These are phyloP conservation scores for Drosophila greeni DNA, from an alignment of 2,888 invertebrate species.

Conservation along the genomic window DNA sequence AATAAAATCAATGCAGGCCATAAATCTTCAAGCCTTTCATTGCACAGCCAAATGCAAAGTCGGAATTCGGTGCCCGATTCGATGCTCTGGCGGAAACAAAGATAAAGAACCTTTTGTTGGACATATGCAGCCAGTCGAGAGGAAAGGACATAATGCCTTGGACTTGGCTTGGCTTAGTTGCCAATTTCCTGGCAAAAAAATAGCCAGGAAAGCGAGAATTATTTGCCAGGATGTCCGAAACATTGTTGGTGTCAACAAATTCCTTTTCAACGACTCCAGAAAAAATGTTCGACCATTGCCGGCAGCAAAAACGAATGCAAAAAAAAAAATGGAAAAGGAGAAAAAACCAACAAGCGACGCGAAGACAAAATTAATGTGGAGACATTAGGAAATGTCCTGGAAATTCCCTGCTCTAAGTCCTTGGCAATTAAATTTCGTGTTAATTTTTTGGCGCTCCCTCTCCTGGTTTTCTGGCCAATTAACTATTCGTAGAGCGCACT, in stretches of 20 bases:
- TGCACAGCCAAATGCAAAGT: slow-evolving; percentile 62
- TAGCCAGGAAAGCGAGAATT: slow-evolving; percentile 52
- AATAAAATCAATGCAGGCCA: slow-evolving; percentile 75
- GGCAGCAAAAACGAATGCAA: slow-evolving; percentile 37
- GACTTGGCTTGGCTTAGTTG: slow-evolving; percentile 61
- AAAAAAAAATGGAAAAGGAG: slow-evolving; percentile 20
- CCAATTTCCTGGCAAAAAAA: slow-evolving; percentile 70
- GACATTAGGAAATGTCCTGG: slow-evolving; percentile 47
- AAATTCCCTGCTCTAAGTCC: slow-evolving; percentile 23
- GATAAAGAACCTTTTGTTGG: slow-evolving; percentile 55
- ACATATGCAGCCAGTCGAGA: slow-evolving; percentile 75
- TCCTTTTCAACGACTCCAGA: slow-evolving; percentile 61
- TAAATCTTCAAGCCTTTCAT: slow-evolving; percentile 72
- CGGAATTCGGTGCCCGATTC: slow-evolving; percentile 35
- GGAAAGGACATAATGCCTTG: slow-evolving; percentile 71
- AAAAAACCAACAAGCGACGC: slow-evolving; percentile 21
- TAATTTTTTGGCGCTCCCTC: slow-evolving; percentile 46
- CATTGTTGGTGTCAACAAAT: slow-evolving; percentile 77
- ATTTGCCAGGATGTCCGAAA: slow-evolving; percentile 75
- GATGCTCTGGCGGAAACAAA: slow-evolving; percentile 60
- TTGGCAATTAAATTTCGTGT: slow-evolving; percentile 68
- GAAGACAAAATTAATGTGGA: slow-evolving; percentile 59
- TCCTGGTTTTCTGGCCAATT: slow-evolving; percentile 58
- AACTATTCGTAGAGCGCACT: slow-evolving; percentile 40
- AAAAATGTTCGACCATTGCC: slow-evolving; percentile 50